Evolutionary conservation across 2,888 invertebrate species (phyloP).

Genomic region (Acleris emargana): DNA sequence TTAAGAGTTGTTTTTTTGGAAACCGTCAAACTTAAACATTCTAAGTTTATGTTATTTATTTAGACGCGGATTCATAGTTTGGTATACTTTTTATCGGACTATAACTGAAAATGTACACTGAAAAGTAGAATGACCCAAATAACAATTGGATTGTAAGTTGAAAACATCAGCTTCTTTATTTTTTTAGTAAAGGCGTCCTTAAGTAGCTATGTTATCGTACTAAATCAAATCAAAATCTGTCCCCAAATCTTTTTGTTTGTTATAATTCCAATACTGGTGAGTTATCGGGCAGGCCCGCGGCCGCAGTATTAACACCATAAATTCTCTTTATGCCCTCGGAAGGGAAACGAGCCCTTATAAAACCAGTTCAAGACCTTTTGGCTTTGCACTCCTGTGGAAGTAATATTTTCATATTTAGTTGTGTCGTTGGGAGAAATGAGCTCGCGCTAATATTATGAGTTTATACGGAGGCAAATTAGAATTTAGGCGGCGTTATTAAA

Average conservation of each 20-base stretch:
- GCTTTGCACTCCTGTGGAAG: conserved; percentile 21
- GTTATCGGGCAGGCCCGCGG: conserved; percentile 19
- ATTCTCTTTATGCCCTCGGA: conserved; percentile 20
- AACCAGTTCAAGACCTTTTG: conserved; percentile 24
- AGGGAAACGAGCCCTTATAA: conserved; percentile 24
- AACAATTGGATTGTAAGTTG: no score
- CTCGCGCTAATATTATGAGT: conserved; percentile 21
- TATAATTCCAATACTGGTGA: conserved; percentile 18
- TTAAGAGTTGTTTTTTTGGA: no score
- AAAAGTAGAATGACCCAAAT: no score
- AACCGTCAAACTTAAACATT: no score
- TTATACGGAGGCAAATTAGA: conserved; percentile 13
- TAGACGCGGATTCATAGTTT: no score
- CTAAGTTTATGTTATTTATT: no score
- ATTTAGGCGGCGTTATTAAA: conserved; percentile 27
- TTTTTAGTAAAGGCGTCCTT: neutral
- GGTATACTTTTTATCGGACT: no score
- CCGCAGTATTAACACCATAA: conserved; percentile 31
- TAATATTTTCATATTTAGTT: conserved; percentile 33
- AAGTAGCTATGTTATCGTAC: neutral
- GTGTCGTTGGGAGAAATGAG: conserved; percentile 32
- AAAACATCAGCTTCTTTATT: no score
- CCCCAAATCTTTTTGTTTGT: conserved; percentile 25
- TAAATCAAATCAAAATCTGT: conserved; percentile 14
- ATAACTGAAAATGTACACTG: no score